phyloP scores from a whole-genome alignment of 2,113 vertebrate species.

The Malurus elegans region DNA sequence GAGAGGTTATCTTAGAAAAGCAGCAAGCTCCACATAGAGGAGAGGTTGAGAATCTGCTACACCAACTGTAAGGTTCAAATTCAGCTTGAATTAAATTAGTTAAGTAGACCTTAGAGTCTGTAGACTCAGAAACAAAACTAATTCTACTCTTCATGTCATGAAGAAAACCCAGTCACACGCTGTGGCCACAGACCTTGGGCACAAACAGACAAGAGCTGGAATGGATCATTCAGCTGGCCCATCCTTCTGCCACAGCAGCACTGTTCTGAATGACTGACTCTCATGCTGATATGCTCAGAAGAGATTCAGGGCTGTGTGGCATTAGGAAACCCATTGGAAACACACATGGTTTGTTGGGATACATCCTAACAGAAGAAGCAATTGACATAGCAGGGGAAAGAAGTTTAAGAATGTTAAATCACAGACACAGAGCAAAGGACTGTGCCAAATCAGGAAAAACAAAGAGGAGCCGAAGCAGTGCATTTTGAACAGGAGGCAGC shows the following conservation, averaged over 20 bases:
- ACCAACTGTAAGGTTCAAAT: neutral
- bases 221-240: neutral
- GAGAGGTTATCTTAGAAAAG: neutral
- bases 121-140: neutral
- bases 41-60: neutral
- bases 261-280: neutral
- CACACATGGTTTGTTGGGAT: neutral
- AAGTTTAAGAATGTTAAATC: neutral
- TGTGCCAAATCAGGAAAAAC: neutral
- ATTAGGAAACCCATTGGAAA: neutral
- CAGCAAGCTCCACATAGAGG: neutral
- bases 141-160: neutral
- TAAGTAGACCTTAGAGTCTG: neutral
- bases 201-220: neutral
- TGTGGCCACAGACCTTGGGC: neutral
- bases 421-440: neutral
- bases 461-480: neutral
- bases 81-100: neutral
- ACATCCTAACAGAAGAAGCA: neutral
- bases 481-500: neutral
- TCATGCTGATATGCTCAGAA: neutral
- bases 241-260: neutral
- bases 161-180: neutral
- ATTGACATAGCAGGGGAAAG: neutral
- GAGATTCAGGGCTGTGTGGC: neutral